phyloP scores from a whole-genome alignment of 1,140 invertebrate species.

The Pseudomyrmex dendroicus region DNA sequence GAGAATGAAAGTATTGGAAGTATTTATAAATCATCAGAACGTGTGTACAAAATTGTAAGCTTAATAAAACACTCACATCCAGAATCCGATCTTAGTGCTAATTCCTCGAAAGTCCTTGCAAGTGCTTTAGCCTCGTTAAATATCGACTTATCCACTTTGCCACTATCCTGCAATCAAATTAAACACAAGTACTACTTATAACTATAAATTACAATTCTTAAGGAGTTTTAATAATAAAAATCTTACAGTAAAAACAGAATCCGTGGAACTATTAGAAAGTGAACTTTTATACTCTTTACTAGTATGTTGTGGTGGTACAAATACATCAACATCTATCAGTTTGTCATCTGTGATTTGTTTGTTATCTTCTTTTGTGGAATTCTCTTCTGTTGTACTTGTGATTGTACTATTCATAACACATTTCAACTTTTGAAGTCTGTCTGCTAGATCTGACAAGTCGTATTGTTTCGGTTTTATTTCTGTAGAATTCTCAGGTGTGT shows the following conservation, averaged over 20 bases:
- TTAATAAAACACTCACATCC: constrained; percentile 65
- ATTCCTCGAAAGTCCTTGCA: constrained; percentile 76
- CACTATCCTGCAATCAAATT: constrained; percentile 63
- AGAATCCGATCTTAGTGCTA: constrained; percentile 66
- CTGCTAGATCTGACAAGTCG: constrained; percentile 68
- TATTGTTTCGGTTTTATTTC: neutral
- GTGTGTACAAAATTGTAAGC: no score
- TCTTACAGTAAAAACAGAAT: constrained; percentile 79
- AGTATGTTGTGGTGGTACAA: constrained; percentile 41
- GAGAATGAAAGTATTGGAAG: constrained; percentile 5
- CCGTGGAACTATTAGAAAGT: constrained; percentile 65
- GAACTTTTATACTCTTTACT: constrained; percentile 45
- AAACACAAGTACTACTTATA: no score
- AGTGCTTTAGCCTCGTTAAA: constrained; percentile 73
- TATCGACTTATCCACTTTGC: constrained; percentile 70
- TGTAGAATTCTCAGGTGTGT: neutral
- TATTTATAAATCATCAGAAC: no score
- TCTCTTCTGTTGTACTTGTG: constrained; percentile 18
- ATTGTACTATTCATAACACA: constrained; percentile 21
- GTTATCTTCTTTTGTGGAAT: constrained; percentile 24
- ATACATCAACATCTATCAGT: constrained; percentile 74
- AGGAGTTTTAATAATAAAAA: neutral
- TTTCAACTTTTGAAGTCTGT: constrained; percentile 72
- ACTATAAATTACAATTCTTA: constrained; percentile 11
- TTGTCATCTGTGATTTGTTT: constrained; percentile 61